Base-by-base conservation (phyloP, 2,113 vertebrate genomes). In the Pterocles orientalis region DNA sequence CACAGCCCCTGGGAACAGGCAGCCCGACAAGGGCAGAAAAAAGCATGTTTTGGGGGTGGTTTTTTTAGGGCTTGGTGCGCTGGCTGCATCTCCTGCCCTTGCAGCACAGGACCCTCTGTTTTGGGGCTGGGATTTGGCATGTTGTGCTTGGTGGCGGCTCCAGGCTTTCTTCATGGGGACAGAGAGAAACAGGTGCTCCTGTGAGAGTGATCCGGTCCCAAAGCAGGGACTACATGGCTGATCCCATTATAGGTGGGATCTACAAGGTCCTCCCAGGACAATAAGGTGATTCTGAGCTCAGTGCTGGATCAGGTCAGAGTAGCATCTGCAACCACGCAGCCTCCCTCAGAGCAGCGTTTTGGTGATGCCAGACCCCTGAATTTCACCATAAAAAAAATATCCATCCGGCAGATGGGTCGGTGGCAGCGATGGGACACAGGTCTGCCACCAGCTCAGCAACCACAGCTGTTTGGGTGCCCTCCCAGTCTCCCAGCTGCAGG, bases 111-210 rank as follows among this genome's bases (percentile, higher is more conserved):
- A 5, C 41, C 5, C 12, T 11, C 9, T 14, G 14, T 31, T 79
- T 39, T 5, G 1, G 7, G 56, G 41, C 18, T 29, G 13, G 28
- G 21, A 21, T 61, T 65, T 45, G 61, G 20, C 25, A 2, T 5
- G 23, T 62, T 41, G 11, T 0, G 0, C 4, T 39, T 5, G 0
- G 8, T 12, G 1, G 0, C 3, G 6, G 21, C 29, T 39, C 36
- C 0, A 0, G 68, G 47, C 34, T 72, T 68, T 43, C 13, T 45
- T 28, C 80, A 10, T 8, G 9, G n/a, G 29, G 36, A 39, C 26
- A 54, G n/a, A 68, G 48, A 36, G 34, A 62, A 62, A 58, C 1
- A 2, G 39, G 33, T 1, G 1, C 17, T 69, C 10, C 36, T 16
- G 2, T 9, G 25, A 50, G 23, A 33, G 36, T 3, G 29, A 31